Base-by-base conservation (phyloP, 2,113 vertebrate genomes). In the Oncorhynchus keta region DNA sequence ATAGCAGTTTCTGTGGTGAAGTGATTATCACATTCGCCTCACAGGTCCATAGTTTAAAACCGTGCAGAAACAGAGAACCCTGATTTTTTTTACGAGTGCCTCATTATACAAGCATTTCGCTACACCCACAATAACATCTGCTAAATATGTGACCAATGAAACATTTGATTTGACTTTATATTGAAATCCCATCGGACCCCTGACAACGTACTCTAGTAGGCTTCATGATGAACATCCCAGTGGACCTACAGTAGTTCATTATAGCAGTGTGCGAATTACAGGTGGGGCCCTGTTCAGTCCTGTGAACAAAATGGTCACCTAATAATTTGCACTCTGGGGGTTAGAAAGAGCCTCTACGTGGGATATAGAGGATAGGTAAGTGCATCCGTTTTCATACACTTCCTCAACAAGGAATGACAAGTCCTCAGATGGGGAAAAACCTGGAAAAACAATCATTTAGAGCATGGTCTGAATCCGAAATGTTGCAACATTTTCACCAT, bases 1-100 rank as follows among this genome's bases (percentile, higher is more conserved):
- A 45, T 11, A 11, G 39, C 39, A 5, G 88, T 89, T 88, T 90
- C 86, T 85, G 86, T 91, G 90, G 90, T 93, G 90, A 91, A 91
- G 92, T 90, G 89, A 89, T 93, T 91, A 91, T 92, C 90, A 91
- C 87, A 87, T 91, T 91, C 84, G 84, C 89, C 87, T 90, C 68
- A 86, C 88, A 89, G 89, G 89, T 93, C 92, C 88, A 86, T 86
- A 84, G 88, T 91, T 92, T 86, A 89, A 92, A 81, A 91, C 90
- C 85, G 90, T 89, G 89, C 84, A 9, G 39, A 45, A 45, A 45
- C 39, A 45, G 2, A 45, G 39, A 45, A 45, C 39, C 39, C 39
- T 12, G 39, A 45, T 12, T 28, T 12, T 12, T 45, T 11, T 45
- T 9, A 11, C 1, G 9, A 11, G 8, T 45, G 9, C 39, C 9